These are phyloP conservation scores for Thymelicus lineola DNA, from an alignment of 2,888 invertebrate genomes.

Conservation along the genomic window DNA sequence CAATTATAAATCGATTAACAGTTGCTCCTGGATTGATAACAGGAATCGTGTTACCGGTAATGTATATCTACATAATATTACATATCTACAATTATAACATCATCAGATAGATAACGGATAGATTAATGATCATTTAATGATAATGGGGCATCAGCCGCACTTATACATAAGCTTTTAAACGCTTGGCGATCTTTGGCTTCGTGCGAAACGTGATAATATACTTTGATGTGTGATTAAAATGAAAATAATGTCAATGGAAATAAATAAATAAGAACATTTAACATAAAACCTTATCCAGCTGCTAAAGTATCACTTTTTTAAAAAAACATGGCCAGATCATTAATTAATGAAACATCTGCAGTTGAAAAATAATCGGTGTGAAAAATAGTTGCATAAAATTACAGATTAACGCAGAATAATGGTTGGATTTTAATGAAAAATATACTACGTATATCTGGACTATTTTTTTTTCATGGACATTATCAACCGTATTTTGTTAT, in stretches of 20 bases:
- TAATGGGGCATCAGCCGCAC: slow-evolving; percentile 44
- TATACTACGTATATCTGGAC: too few species aligned
- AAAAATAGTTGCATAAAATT: background rate
- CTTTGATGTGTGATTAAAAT: slow-evolving; percentile 9
- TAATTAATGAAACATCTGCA: slow-evolving; percentile 8
- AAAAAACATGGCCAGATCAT: background rate
- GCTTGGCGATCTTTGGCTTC: slow-evolving; percentile 11
- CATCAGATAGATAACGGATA: slow-evolving; percentile 50
- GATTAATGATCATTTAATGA: slow-evolving; percentile 52
- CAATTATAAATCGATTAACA: slow-evolving; percentile 34
- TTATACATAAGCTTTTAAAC: slow-evolving; percentile 20
- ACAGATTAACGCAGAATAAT: background rate
- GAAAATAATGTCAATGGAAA: slow-evolving; percentile 7
- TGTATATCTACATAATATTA: slow-evolving; percentile 15
- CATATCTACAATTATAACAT: slow-evolving; percentile 54
- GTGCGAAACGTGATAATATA: slow-evolving; percentile 5
- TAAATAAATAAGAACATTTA: background rate
- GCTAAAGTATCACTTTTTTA: slow-evolving; percentile 4
- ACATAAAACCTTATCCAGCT: background rate
- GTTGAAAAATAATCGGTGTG: background rate
- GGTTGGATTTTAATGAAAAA: too few species aligned
- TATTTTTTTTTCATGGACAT: too few species aligned
- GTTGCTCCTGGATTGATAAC: slow-evolving; percentile 16
- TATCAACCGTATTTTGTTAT: too few species aligned
- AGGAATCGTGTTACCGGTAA: slow-evolving; percentile 25